phyloP scores from a whole-genome alignment of 2,888 invertebrate species.

The Therioaphis trifolii region DNA sequence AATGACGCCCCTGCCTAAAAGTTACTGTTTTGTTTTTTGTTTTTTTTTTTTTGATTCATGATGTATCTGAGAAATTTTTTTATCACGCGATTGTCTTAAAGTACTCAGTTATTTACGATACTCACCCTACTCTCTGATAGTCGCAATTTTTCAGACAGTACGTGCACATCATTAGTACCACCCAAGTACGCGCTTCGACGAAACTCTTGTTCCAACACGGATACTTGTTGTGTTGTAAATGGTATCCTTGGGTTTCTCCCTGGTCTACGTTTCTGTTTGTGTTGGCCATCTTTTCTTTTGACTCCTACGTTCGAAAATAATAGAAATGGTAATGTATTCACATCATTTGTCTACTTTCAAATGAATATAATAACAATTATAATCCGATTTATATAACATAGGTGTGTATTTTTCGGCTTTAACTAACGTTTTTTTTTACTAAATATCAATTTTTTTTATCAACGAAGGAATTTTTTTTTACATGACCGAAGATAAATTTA shows the following conservation, averaged over 20 bases:
- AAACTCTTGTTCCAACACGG: slow-evolving; percentile 78
- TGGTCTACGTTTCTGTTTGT: slow-evolving; percentile 71
- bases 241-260: slow-evolving; percentile 80
- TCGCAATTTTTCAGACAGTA: slow-evolving; percentile 75
- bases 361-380: no score
- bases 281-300: slow-evolving; percentile 69
- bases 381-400: no score
- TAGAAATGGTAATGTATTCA: no score
- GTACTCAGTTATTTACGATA: slow-evolving; percentile 57
- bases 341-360: no score
- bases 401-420: no score
- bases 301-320: no score
- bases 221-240: slow-evolving; percentile 78
- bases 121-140: slow-evolving; percentile 78
- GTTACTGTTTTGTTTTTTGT: background rate
- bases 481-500: no score
- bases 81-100: background rate
- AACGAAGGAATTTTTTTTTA: no score
- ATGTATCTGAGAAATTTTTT: no score
- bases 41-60: background rate
- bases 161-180: slow-evolving; percentile 74
- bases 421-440: no score
- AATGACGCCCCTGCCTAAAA: no score
- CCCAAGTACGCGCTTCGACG: slow-evolving; percentile 77
- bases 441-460: no score